Percentiles rank a stretch among this genome's conserved stretches.
Evolutionary conservation across 2,797 vertebrate genomes (phyloP).

Genomic region (Trachops cirrhosus): DNA sequence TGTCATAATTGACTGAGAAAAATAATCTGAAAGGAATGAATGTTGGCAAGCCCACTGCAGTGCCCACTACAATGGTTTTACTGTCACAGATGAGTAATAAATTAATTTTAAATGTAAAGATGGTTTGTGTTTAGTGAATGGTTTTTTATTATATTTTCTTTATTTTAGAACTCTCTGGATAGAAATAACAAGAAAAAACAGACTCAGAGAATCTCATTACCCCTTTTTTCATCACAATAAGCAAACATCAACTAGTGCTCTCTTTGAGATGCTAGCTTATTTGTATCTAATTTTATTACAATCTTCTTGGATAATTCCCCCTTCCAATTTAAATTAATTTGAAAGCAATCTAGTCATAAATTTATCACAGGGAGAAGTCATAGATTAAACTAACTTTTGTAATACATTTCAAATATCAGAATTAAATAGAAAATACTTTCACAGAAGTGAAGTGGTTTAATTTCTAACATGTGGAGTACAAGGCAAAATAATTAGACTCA

Average conservation of each 20-base stretch:
- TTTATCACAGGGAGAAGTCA: conserved; percentile 35
- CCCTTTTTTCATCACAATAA: neutral
- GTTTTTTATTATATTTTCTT: neutral
- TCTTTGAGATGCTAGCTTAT: conserved; percentile 28
- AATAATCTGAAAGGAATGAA: neutral
- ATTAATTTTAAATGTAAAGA: neutral
- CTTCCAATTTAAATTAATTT: conserved; percentile 61
- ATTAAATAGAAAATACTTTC: conserved; percentile 22
- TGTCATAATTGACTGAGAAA: neutral
- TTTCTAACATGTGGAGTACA: conserved; percentile 34
- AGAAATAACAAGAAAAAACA: neutral
- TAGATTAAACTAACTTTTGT: conserved; percentile 53
- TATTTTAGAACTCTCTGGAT: neutral
- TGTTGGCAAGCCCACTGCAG: no score
- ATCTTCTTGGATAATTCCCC: conserved; percentile 21
- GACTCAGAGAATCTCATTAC: neutral
- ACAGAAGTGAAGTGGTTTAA: conserved; percentile 47
- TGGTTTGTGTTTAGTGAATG: neutral
- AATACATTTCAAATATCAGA: conserved; percentile 60
- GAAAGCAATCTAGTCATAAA: conserved; percentile 49
- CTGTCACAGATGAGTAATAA: neutral
- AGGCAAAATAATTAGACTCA: conserved; percentile 57
- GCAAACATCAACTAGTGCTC: neutral
- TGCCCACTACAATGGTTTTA: neutral
- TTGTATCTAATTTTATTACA: conserved; percentile 58